Percentiles rank a stretch among this genome's conserved stretches.
Evolutionary conservation across 2,113 vertebrate species (phyloP).

Genomic region (Oryzias melastigma): DNA sequence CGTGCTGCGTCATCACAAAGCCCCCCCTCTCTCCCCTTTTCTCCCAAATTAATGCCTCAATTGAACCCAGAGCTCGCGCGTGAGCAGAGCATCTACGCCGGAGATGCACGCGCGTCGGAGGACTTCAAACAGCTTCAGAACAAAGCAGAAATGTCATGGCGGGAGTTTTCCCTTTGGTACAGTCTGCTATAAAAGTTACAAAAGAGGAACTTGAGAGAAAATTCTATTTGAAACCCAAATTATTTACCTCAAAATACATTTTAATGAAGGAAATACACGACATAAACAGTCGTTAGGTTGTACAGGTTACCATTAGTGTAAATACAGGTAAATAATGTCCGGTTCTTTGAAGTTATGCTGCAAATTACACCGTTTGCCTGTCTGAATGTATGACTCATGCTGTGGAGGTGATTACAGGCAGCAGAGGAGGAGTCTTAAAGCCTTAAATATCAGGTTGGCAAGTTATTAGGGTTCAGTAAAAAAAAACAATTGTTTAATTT

Average conservation of each 20-base stretch:
- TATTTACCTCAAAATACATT: no score
- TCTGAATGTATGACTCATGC: constrained; percentile 40
- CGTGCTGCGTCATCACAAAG: constrained; percentile 71
- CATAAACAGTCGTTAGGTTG: no score
- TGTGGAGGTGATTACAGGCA: constrained; percentile 18
- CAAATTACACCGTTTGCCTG: background rate
- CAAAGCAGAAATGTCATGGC: constrained; percentile 48
- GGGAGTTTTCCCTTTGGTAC: constrained; percentile 42
- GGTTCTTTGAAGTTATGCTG: background rate
- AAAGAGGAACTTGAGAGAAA: background rate
- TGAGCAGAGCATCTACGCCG: no score
- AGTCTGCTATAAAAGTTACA: constrained; percentile 17
- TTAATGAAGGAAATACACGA: no score
- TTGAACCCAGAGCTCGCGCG: constrained; percentile 10
- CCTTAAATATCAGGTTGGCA: no score
- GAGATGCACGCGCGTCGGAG: no score
- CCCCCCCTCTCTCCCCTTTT: background rate
- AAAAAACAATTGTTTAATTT: no score
- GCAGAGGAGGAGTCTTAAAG: background rate
- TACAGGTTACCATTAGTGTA: background rate
- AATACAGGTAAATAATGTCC: background rate
- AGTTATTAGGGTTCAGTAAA: no score
- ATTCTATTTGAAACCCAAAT: no score
- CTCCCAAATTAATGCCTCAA: constrained; percentile 16
- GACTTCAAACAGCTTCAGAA: constrained; percentile 26